phyloP scores from a whole-genome alignment of 1,140 invertebrate genomes.

The Lordiphosa collinella region DNA sequence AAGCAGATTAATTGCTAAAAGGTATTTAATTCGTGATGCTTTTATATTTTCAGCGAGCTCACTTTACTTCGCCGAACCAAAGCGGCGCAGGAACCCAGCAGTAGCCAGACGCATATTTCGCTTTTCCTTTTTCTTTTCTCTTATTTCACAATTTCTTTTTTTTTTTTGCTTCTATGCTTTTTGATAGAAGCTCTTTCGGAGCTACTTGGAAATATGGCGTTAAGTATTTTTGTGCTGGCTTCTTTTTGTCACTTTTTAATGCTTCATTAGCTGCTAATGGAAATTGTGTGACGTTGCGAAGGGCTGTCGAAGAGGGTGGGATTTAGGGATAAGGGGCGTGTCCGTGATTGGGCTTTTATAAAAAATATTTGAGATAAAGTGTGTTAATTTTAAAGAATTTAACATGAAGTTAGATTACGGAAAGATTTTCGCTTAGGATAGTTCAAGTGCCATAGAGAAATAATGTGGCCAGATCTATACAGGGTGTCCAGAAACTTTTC shows the following conservation, averaged over 20 bases:
- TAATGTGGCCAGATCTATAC: no score
- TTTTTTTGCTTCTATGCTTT: constrained; percentile 45
- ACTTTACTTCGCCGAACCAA: constrained; percentile 17
- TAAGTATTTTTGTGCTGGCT: constrained; percentile 43
- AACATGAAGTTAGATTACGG: no score
- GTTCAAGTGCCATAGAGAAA: no score
- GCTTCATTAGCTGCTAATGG: constrained; percentile 74
- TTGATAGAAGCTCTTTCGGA: constrained; percentile 40
- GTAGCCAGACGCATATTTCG: constrained; percentile 41
- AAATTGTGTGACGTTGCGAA: constrained; percentile 53
- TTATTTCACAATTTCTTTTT: constrained; percentile 44
- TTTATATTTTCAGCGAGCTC: constrained; percentile 60
- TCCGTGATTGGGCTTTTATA: constrained; percentile 24
- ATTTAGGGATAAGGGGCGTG: constrained; percentile 7
- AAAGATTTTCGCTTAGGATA: no score
- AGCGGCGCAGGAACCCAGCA: background rate
- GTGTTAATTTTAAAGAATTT: background rate
- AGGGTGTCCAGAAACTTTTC: no score
- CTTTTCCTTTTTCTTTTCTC: constrained; percentile 45
- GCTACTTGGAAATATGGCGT: constrained; percentile 62
- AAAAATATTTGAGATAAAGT: background rate
- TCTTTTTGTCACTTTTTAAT: constrained; percentile 67
- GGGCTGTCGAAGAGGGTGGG: background rate
- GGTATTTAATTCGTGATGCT: constrained; percentile 76
- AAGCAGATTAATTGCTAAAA: constrained; percentile 77